Conservation (phyloP, 2,113 vertebrate genomes). For the Hippocampus comes region DNA sequence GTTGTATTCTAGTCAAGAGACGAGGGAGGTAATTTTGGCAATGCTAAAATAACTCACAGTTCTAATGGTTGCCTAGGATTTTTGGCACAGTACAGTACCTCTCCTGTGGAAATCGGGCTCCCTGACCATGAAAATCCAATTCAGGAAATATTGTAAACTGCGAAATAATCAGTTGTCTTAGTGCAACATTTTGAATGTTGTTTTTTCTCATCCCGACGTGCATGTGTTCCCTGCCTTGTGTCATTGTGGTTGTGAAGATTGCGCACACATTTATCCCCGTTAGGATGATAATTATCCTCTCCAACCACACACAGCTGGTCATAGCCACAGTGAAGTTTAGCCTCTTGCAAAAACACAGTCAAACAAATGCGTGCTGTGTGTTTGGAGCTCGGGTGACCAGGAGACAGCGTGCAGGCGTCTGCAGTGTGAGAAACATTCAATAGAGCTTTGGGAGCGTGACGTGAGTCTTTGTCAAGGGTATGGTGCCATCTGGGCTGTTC, state of each 20-base stretch:
- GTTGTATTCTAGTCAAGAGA: neutral
- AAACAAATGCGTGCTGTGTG: slow-evolving; percentile 17
- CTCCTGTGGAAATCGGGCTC: neutral
- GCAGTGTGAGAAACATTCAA: slow-evolving; percentile 49
- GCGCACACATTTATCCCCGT: slow-evolving; percentile 9
- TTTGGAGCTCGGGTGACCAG: neutral
- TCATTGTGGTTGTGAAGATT: slow-evolving; percentile 12
- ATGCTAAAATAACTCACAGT: slow-evolving; percentile 1
- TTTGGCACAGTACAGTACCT: neutral
- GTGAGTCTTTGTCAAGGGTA: slow-evolving; percentile 76
- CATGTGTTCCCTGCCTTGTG: slow-evolving; percentile 18
- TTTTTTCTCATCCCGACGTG: slow-evolving; percentile 8
- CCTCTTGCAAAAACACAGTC: slow-evolving; percentile 1
- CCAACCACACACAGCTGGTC: slow-evolving; percentile 18
- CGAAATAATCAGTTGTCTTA: slow-evolving; percentile 9
- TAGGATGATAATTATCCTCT: slow-evolving; percentile 9
- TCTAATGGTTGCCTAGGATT: neutral
- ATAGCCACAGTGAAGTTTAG: slow-evolving; percentile 12
- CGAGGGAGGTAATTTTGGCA: slow-evolving; percentile 2
- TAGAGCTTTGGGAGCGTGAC: slow-evolving; percentile 62
- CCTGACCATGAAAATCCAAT: slow-evolving; percentile 7
- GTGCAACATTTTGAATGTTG: slow-evolving; percentile 5
- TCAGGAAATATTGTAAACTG: slow-evolving; percentile 9
- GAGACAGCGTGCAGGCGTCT: slow-evolving; percentile 24
- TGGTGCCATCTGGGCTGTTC: slow-evolving; percentile 68